Conservation (phyloP, 2,797 vertebrate genomes). For the Ambastaia sidthimunki region DNA sequence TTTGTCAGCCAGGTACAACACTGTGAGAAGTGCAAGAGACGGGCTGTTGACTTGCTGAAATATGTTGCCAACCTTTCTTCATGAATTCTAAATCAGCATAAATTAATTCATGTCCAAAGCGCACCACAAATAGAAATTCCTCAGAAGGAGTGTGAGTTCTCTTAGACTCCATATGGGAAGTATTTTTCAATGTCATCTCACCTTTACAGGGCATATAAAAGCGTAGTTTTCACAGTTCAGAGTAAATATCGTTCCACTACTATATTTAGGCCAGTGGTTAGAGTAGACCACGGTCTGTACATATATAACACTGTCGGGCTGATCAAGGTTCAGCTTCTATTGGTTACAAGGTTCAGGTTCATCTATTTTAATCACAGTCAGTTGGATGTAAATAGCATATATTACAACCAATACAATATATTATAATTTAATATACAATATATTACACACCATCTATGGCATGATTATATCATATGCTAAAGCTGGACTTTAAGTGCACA, state of each 20-base stretch:
- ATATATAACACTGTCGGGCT: slow-evolving; percentile 7
- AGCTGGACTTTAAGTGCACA: slow-evolving; percentile 5
- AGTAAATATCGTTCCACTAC: slow-evolving; percentile 23
- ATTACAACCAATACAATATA: neutral
- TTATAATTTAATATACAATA: slow-evolving; percentile 11
- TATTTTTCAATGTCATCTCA: slow-evolving; percentile 30
- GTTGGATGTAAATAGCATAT: slow-evolving; percentile 28
- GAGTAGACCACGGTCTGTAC: neutral
- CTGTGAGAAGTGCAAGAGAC: neutral
- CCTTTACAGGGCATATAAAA: neutral
- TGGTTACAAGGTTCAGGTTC: too few species aligned
- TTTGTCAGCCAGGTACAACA: slow-evolving; percentile 53
- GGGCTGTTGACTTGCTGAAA: slow-evolving; percentile 57
- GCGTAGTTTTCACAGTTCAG: neutral
- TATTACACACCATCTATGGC: slow-evolving; percentile 22
- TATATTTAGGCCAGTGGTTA: slow-evolving; percentile 27
- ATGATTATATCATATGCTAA: slow-evolving; percentile 34
- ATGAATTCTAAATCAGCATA: slow-evolving; percentile 68
- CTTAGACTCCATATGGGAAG: slow-evolving; percentile 4
- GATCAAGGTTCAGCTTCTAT: too few species aligned
- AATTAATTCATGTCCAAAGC: slow-evolving; percentile 66
- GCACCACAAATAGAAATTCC: slow-evolving; percentile 53
- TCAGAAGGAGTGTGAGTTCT: slow-evolving; percentile 36
- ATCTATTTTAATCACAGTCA: slow-evolving; percentile 31
- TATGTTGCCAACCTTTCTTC: slow-evolving; percentile 61